A percentile compares a stretch with the other conserved stretches of the same genome.
Conservation (phyloP, 2,797 vertebrate genomes). For the Chaetophractus vellerosus region DNA sequence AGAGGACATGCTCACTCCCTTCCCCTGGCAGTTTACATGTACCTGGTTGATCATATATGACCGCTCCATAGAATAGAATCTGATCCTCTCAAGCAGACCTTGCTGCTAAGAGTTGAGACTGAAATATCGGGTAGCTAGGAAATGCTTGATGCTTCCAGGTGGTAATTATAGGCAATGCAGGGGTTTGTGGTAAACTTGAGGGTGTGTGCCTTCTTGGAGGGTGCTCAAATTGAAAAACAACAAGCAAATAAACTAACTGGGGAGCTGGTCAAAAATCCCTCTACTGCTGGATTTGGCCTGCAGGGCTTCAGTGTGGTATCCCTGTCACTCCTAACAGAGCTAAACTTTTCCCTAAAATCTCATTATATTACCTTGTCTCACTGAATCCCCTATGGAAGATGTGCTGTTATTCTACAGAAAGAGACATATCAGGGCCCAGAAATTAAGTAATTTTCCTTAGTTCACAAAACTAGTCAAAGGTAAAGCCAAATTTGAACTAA, state of each 20-base stretch:
- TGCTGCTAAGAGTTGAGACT: background rate
- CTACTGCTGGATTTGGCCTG: background rate
- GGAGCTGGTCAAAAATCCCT: background rate
- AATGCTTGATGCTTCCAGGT: background rate
- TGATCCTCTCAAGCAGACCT: background rate
- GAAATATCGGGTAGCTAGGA: background rate
- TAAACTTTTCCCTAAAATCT: background rate
- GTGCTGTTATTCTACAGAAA: background rate
- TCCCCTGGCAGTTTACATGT: background rate
- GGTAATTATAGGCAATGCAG: background rate
- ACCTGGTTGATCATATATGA: background rate
- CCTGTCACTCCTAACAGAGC: background rate
- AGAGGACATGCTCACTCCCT: background rate
- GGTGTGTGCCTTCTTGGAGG: background rate
- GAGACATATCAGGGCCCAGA: background rate
- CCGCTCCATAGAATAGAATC: background rate
- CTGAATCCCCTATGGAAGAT: background rate
- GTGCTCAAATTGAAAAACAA: background rate
- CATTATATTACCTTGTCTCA: background rate
- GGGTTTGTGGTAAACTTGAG: background rate
- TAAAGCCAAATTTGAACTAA: background rate
- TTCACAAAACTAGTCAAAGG: background rate
- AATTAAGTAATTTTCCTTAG: background rate
- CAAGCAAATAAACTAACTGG: background rate
- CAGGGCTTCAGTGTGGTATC: background rate